These are phyloP conservation scores for Pandemis corylana DNA, from an alignment of 2,888 invertebrate genomes.

Conservation along the genomic window DNA sequence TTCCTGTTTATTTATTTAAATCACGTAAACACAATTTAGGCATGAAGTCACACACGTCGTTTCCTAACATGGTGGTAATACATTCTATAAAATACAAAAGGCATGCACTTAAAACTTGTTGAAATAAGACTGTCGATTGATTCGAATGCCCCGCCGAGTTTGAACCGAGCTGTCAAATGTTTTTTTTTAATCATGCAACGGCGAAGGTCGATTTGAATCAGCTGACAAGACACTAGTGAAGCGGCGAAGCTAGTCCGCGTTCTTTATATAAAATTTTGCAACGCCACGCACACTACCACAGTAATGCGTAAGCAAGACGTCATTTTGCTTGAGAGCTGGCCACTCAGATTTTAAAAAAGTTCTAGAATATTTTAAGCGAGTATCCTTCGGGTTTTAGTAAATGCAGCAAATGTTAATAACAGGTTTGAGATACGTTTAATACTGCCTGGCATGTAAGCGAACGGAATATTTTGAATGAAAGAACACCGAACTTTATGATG, in stretches of 20 bases:
- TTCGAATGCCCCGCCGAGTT: constrained; percentile 9
- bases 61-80: constrained; percentile 41
- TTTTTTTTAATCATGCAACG: constrained; percentile 33
- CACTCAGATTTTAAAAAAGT: constrained; percentile 17
- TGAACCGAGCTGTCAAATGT: constrained; percentile 27
- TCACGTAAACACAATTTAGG: constrained; percentile 35
- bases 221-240: constrained; percentile 48
- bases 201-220: constrained; percentile 39
- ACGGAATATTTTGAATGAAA: background rate
- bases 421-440: background rate
- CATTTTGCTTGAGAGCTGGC: constrained; percentile 27
- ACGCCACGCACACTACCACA: constrained; percentile 43
- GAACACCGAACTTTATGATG: too few species aligned
- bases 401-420: background rate
- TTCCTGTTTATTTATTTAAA: constrained; percentile 21
- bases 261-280: constrained; percentile 59
- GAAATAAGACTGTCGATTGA: constrained; percentile 1
- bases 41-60: constrained; percentile 35
- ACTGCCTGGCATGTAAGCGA: background rate
- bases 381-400: constrained; percentile 24
- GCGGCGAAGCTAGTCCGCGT: constrained; percentile 39
- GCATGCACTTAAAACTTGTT: background rate
- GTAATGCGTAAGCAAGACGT: constrained; percentile 39
- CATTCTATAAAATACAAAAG: constrained; percentile 21
- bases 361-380: constrained; percentile 28